phyloP scores from a whole-genome alignment of 2,888 invertebrate species.

The Papilio gigon region DNA sequence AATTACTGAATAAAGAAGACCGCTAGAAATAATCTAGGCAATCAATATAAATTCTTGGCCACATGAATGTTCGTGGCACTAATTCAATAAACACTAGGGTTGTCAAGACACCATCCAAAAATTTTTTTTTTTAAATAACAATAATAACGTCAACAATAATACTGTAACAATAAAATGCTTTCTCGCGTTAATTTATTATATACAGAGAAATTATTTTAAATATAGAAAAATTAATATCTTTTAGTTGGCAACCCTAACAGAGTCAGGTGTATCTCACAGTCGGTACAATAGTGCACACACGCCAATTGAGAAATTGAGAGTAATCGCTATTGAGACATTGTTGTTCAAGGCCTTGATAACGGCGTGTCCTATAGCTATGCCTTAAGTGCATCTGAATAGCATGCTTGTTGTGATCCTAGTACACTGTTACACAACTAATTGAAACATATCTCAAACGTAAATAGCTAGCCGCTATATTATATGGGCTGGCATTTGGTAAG shows the following conservation, averaged over 20 bases:
- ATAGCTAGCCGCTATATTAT: too few species aligned
- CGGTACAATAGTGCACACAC: slow-evolving; percentile 55
- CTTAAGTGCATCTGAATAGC: slow-evolving; percentile 12
- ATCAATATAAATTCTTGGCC: slow-evolving; percentile 44
- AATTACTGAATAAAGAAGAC: slow-evolving; percentile 36
- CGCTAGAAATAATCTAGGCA: slow-evolving; percentile 42
- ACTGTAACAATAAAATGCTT: too few species aligned
- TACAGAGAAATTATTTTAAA: too few species aligned
- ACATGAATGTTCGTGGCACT: slow-evolving; percentile 41
- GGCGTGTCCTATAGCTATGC: slow-evolving; percentile 28
- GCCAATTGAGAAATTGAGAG: slow-evolving; percentile 74
- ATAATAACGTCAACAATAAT: too few species aligned
- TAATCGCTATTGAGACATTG: slow-evolving; percentile 62
- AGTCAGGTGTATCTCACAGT: slow-evolving; percentile 41
- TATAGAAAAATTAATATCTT: background rate
- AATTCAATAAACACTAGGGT: slow-evolving; percentile 47
- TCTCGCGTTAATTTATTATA: too few species aligned
- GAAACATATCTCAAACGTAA: slow-evolving; percentile 4
- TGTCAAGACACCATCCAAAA: slow-evolving; percentile 17
- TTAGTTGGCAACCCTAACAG: slow-evolving; percentile 41
- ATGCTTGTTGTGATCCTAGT: background rate
- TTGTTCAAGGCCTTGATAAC: slow-evolving; percentile 50
- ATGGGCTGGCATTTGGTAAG: too few species aligned
- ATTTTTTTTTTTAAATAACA: background rate
- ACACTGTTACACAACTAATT: background rate